These are phyloP conservation scores for Lerema accius DNA, from an alignment of 1,140 invertebrate species.

Conservation along the genomic window DNA sequence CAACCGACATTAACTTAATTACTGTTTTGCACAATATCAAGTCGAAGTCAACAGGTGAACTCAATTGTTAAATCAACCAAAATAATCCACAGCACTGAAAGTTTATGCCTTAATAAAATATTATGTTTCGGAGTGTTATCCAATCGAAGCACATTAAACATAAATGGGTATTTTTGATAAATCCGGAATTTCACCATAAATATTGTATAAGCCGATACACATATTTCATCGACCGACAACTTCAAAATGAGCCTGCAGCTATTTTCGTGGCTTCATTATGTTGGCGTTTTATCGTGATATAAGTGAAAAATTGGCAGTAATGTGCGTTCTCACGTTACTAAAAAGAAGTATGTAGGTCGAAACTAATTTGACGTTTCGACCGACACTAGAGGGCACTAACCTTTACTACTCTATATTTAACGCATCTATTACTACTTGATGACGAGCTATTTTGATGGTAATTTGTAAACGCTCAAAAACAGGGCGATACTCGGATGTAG, in stretches of 20 bases:
- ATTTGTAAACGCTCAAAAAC: conserved; percentile 4
- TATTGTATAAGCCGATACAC: background rate
- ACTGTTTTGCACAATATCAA: background rate
- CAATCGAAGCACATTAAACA: too few species aligned
- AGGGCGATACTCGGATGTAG: background rate
- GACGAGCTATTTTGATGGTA: background rate
- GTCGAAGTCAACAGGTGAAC: background rate
- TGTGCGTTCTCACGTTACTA: background rate
- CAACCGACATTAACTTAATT: background rate
- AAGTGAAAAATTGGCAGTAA: conserved; percentile 17
- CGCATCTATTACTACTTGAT: background rate
- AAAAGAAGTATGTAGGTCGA: conserved; percentile 14
- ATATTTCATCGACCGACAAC: conserved; percentile 30
- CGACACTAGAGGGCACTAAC: background rate
- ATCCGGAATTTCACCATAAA: background rate
- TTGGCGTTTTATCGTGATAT: conserved; percentile 10
- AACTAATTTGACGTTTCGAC: conserved; percentile 8
- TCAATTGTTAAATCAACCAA: too few species aligned
- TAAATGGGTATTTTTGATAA: background rate
- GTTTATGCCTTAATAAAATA: too few species aligned
- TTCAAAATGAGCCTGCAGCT: conserved; percentile 9
- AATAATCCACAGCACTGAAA: too few species aligned
- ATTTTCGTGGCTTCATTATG: conserved; percentile 18
- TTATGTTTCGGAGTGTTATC: too few species aligned
- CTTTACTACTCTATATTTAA: background rate